Conservation (phyloP, 2,888 invertebrate genomes). For the Eumacrocentrus americanus region DNA sequence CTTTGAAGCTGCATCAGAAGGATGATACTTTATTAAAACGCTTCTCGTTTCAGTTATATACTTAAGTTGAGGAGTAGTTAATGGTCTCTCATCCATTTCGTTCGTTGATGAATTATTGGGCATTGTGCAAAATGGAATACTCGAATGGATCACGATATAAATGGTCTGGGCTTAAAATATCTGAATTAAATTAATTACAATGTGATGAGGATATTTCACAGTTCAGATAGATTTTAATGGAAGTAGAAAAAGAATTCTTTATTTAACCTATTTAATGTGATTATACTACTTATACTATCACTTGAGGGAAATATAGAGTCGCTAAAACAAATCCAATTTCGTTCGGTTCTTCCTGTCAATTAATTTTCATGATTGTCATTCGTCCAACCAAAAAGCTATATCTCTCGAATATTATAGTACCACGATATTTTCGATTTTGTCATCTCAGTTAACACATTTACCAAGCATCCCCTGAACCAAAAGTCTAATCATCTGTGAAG, state of each 20-base stretch:
- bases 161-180: neutral
- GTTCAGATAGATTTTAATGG: neutral
- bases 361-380: neutral
- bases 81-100: neutral
- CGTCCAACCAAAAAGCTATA: neutral
- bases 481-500: constrained; percentile 49
- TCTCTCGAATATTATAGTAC: constrained; percentile 3
- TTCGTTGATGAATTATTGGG: neutral
- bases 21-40: constrained; percentile 16
- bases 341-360: neutral
- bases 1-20: constrained; percentile 16
- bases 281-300: neutral
- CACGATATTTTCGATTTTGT: constrained; percentile 33
- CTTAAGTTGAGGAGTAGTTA: too few species aligned
- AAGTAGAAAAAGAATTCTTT: neutral
- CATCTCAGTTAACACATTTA: constrained; percentile 32
- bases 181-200: neutral
- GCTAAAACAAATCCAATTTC: neutral
- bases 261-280: neutral
- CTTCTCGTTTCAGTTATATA: too few species aligned
- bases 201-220: neutral
- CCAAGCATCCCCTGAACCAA: constrained; percentile 26
- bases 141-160: neutral
- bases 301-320: neutral
- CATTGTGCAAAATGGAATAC: neutral